These are phyloP conservation scores for Dolomedes plantarius DNA, from an alignment of 2,888 invertebrate species.

Conservation along the genomic window DNA sequence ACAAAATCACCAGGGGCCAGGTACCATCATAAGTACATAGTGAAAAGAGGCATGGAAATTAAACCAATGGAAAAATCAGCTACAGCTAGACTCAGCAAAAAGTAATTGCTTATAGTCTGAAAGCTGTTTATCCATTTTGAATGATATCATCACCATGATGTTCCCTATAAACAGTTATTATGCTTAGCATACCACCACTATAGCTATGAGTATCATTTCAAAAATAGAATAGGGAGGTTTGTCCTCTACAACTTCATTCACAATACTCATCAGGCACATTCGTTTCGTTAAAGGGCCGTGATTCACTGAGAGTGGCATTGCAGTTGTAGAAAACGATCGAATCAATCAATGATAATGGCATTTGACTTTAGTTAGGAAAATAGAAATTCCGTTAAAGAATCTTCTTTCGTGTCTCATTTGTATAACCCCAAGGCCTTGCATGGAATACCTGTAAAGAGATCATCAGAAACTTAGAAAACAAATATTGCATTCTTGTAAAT, in stretches of 20 bases:
- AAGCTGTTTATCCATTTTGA: constrained; percentile 79
- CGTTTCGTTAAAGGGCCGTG: constrained; percentile 24
- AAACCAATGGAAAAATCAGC: constrained; percentile 80
- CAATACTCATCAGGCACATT: constrained; percentile 22
- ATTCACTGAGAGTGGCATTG: constrained; percentile 20
- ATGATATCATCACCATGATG: constrained; percentile 79
- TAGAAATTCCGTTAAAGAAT: no score
- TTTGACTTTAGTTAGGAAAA: no score
- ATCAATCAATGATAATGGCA: not conserved
- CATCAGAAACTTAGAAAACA: no score
- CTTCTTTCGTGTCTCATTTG: no score
- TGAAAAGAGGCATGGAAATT: constrained; percentile 80
- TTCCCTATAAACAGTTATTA: constrained; percentile 86
- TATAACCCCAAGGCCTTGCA: no score
- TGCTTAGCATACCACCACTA: constrained; percentile 87
- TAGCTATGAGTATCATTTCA: constrained; percentile 80
- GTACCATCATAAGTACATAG: constrained; percentile 78
- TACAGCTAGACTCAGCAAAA: constrained; percentile 79
- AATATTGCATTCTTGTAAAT: no score
- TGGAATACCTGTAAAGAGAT: no score
- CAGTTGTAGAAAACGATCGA: not conserved
- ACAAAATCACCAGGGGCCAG: constrained; percentile 78
- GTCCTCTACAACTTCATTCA: constrained; percentile 19
- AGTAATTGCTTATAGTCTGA: constrained; percentile 80
- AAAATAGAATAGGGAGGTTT: constrained; percentile 76